Conservation (phyloP, 2,113 vertebrate species). For the Marmota flaviventris region DNA sequence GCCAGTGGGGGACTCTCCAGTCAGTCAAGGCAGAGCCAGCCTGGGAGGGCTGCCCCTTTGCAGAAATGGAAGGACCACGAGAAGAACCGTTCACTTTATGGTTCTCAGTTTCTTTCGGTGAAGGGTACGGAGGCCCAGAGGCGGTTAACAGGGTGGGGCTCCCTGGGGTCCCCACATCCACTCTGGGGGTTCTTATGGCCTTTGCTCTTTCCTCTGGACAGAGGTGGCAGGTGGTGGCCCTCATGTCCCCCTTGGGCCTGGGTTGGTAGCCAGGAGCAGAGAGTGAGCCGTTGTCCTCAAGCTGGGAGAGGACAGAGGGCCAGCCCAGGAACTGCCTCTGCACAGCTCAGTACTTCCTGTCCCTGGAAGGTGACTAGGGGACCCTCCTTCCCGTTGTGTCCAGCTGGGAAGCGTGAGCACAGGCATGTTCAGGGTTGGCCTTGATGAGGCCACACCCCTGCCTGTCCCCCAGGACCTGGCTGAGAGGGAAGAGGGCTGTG, state of each 20-base stretch:
- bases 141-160: fast-evolving
- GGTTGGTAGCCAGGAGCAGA: neutral
- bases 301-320: fast-evolving
- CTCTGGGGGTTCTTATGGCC: neutral
- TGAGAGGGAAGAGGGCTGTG: neutral
- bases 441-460: too few relatives aligned
- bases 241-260: neutral
- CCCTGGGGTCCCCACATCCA: fast-evolving
- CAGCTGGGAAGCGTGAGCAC: too few relatives aligned
- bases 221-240: too few relatives aligned
- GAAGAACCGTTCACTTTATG: neutral
- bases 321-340: neutral
- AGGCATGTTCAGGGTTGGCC: neutral
- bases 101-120: neutral
- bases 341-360: neutral
- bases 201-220: neutral
- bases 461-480: neutral
- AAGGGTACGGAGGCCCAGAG: neutral
- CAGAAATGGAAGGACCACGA: neutral
- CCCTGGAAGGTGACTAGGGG: fast-evolving
- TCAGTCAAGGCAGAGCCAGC: neutral
- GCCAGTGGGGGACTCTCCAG: fast-evolving
- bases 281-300: neutral
- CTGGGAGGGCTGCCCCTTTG: neutral
- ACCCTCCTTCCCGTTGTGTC: fast-evolving